A percentile compares a stretch with the other conserved stretches of the same genome.
phyloP scores from a whole-genome alignment of 2,888 invertebrate species.

The Cheilosia pagana region DNA sequence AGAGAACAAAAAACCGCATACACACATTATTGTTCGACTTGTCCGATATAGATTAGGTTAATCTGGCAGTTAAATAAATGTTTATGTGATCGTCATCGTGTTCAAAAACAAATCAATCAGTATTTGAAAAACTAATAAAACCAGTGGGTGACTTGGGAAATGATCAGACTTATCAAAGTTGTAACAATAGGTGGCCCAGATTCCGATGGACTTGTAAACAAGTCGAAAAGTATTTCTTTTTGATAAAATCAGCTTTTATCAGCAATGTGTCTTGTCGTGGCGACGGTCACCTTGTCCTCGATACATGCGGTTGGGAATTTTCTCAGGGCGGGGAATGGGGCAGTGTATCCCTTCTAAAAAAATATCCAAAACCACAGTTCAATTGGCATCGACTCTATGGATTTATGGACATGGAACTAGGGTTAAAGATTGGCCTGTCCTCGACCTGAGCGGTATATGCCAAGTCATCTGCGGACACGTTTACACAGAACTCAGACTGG shows the following conservation, averaged over 20 bases:
- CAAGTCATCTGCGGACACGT: no score
- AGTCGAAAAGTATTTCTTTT: not conserved
- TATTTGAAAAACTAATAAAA: conserved; percentile 3
- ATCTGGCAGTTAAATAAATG: conserved; percentile 50
- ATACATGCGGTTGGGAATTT: not conserved
- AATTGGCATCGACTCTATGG: no score
- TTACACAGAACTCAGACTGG: no score
- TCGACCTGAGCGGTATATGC: no score
- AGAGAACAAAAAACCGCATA: conserved; percentile 1
- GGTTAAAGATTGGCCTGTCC: no score
- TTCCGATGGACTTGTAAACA: not conserved
- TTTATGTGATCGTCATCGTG: not conserved
- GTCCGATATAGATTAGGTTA: conserved; percentile 67
- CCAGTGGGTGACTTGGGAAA: not conserved
- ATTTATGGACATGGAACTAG: no score
- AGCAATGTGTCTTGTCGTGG: no score
- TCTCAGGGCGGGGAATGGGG: no score
- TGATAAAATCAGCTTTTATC: not conserved
- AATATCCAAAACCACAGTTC: no score
- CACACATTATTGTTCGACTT: conserved; percentile 20
- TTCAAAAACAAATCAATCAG: not conserved
- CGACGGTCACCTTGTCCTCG: not conserved
- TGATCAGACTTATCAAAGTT: not conserved
- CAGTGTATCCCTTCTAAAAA: no score
- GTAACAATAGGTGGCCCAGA: not conserved